Base-by-base conservation (phyloP, 2,113 vertebrate species). In the Eublepharis macularius region DNA sequence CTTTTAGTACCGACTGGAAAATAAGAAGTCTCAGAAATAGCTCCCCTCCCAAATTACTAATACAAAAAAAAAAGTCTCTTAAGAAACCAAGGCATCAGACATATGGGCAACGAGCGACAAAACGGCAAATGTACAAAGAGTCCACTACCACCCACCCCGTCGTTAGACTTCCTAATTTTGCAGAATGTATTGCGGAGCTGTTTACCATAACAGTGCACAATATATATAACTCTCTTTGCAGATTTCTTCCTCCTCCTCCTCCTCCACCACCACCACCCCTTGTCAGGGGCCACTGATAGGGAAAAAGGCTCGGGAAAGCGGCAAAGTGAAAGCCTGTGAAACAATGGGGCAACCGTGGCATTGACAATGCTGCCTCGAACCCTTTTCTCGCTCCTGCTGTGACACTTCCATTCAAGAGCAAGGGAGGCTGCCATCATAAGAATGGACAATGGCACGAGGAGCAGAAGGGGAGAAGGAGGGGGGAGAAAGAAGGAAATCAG, bases 341-440 rank as follows among this genome's bases (percentile, higher is more conserved):
- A 97, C 95, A 96, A 96, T 94, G 95, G 94, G 60, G 89, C 94
- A 94, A 87, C 92, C 86, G 26, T 93, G 95, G 94, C 94, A 96
- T 94, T 95, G 96, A 96, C 95, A 95, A 94, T 96, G 96, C 94
- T 85, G 90, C 93, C 89, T 95, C 90, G 83, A 76, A 89, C 93
- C 88, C 92, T 90, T 95, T 84, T 95, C 69, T 29, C 66, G 90
- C 91, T 93, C 95, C 95, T 86, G 90, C 95, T 94, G 95, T 92
- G 95, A 94, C 94, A 94, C 95, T 94, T 86, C 91, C 94, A 94
- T 96, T 95, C 93, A 94, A 94, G 93, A 95, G 95, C 95, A 91
- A 94, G 93, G 92, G 90, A 81, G 85, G 92, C 94, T 95, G 95
- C 95, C 94, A 93, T 94, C 92, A 75, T 93, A 94, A 88, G 91